phyloP scores from a whole-genome alignment of 2,797 vertebrate genomes.

The Spea hammondii region DNA sequence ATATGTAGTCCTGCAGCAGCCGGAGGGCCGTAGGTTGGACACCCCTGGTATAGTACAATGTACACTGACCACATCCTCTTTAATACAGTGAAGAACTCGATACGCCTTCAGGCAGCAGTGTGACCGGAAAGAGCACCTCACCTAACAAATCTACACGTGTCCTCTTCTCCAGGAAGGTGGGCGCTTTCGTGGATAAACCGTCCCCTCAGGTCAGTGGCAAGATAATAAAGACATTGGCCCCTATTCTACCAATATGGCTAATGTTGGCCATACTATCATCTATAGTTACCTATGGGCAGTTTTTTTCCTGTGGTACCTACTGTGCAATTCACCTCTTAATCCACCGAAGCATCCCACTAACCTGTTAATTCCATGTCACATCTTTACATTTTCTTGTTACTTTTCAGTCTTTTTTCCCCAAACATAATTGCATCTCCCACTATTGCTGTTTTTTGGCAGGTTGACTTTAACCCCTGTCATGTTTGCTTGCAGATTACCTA shows the following conservation, averaged over 20 bases:
- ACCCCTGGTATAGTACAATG: not conserved
- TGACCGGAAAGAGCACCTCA: constrained; percentile 71
- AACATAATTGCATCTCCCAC: not conserved
- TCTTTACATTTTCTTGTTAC: not conserved
- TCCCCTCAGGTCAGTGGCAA: constrained; percentile 68
- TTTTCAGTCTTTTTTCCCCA: not conserved
- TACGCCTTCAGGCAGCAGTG: constrained; percentile 77
- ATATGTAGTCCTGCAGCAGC: too few species aligned
- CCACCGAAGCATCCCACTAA: not conserved
- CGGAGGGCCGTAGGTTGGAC: too few species aligned
- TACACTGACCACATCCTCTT: not conserved
- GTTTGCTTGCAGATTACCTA: constrained; percentile 77
- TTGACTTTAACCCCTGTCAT: not conserved
- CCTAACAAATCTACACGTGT: constrained; percentile 81
- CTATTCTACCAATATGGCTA: not conserved
- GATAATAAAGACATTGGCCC: not conserved
- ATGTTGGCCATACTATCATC: not conserved
- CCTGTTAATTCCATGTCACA: not conserved
- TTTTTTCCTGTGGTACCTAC: too few species aligned
- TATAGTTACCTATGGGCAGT: too few species aligned
- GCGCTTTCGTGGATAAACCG: constrained; percentile 95
- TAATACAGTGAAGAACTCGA: constrained; percentile 75
- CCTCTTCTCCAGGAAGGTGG: constrained; percentile 89
- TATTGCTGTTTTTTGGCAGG: not conserved
- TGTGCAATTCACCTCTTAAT: too few species aligned